These are phyloP conservation scores for Rutilus rutilus DNA, from an alignment of 2,113 vertebrate species.

Conservation along the genomic window DNA sequence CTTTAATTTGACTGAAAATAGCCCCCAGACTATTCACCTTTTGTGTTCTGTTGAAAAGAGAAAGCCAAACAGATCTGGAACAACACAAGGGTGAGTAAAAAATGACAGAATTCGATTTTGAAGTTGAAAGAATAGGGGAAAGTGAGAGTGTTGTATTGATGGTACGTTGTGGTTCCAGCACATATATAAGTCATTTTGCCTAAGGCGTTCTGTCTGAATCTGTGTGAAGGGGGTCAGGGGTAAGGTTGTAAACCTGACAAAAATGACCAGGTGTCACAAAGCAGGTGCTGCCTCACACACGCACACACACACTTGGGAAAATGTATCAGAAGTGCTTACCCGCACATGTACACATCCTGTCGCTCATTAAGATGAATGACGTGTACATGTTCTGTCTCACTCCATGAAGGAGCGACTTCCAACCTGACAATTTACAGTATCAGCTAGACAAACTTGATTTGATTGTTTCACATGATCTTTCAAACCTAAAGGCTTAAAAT, in stretches of 20 bases:
- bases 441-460: not conserved
- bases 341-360: not conserved
- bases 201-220: constrained; percentile 21
- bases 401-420: not conserved
- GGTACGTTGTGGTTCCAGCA: constrained; percentile 1
- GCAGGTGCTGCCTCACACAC: constrained; percentile 49
- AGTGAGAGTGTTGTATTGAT: not conserved
- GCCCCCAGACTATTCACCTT: not conserved
- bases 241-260: constrained; percentile 50
- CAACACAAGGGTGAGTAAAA: not conserved
- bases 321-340: not conserved
- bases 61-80: not conserved
- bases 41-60: not conserved
- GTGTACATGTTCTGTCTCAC: not conserved
- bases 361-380: not conserved
- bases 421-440: not conserved
- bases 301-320: not conserved
- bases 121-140: not conserved
- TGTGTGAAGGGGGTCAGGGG: constrained; percentile 8
- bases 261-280: constrained; percentile 60
- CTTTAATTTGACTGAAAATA: not conserved
- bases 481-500: not conserved
- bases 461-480: not conserved
- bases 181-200: constrained; percentile 26
- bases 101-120: not conserved